These are phyloP conservation scores for Orientallactaga bullata DNA, from an alignment of 2,113 vertebrate species.

Conservation along the genomic window DNA sequence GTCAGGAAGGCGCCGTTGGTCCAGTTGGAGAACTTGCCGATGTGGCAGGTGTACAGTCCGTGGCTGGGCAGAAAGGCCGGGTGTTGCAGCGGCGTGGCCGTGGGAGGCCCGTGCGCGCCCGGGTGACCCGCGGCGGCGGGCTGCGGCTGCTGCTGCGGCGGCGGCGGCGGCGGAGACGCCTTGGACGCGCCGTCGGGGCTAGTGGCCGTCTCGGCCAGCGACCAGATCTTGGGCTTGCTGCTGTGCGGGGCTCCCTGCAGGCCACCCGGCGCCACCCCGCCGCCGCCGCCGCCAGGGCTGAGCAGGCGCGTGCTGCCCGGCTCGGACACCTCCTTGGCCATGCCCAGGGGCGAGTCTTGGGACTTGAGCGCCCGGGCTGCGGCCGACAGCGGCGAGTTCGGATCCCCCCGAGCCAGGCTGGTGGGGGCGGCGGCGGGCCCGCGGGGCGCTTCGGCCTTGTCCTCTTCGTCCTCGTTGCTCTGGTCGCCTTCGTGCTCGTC, in stretches of 20 bases:
- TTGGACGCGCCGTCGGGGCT: slow-evolving; percentile 96
- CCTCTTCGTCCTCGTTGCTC: slow-evolving; percentile 97
- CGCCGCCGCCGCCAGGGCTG: slow-evolving; percentile 85
- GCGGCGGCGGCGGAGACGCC: slow-evolving; percentile 89
- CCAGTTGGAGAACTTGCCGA: slow-evolving; percentile 99
- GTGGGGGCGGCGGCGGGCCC: slow-evolving; percentile 87
- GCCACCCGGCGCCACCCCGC: slow-evolving; percentile 84
- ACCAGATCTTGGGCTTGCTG: slow-evolving; percentile 99
- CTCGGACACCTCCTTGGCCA: slow-evolving; percentile 91
- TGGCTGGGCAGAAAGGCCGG: slow-evolving; percentile 98
- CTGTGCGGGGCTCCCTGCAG: slow-evolving; percentile 93
- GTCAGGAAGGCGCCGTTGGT: slow-evolving; percentile 97
- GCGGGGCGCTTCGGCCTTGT: slow-evolving; percentile 90
- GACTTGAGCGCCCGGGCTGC: slow-evolving; percentile 90
- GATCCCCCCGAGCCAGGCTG: slow-evolving; percentile 90
- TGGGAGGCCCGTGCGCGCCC: slow-evolving; percentile 88
- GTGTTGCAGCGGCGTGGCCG: slow-evolving; percentile 93
- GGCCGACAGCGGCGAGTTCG: slow-evolving; percentile 89
- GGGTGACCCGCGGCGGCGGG: slow-evolving; percentile 77
- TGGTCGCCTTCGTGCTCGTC: slow-evolving; percentile 98
- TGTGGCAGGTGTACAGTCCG: slow-evolving; percentile 99
- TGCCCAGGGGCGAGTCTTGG: slow-evolving; percentile 88
- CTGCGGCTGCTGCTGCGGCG: too few species aligned
- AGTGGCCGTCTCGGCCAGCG: slow-evolving; percentile 97
- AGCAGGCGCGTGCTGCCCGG: slow-evolving; percentile 90